phyloP scores from a whole-genome alignment of 2,888 invertebrate species.

The Ectobius pallidus region DNA sequence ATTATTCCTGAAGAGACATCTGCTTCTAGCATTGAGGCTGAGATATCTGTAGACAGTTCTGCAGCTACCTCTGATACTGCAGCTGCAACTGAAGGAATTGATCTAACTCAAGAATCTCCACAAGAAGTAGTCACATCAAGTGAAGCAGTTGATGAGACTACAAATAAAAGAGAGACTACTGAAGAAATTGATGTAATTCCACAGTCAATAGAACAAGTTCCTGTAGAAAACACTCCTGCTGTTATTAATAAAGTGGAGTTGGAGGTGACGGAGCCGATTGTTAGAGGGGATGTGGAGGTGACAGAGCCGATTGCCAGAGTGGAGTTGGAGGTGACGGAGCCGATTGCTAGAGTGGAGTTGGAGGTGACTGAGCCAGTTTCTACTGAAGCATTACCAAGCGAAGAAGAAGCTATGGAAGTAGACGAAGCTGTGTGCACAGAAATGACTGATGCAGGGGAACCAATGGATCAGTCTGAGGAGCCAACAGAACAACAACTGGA shows the following conservation, averaged over 20 bases:
- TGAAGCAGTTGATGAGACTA: not conserved
- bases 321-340: no score
- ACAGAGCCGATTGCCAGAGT: no score
- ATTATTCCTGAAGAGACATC: not conserved
- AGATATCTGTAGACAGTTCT: not conserved
- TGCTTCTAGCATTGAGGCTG: not conserved
- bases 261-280: no score
- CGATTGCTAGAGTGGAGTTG: no score
- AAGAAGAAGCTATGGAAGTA: slow-evolving; percentile 44
- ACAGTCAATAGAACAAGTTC: not conserved
- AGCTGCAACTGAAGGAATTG: not conserved
- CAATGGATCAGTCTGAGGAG: slow-evolving; percentile 44
- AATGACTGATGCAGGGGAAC: slow-evolving; percentile 41
- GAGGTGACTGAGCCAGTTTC: no score
- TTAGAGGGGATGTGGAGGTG: no score
- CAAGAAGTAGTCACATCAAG: not conserved
- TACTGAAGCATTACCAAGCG: no score
- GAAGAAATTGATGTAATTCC: not conserved
- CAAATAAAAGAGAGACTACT: not conserved
- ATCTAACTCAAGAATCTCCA: no score
- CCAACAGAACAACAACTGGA: slow-evolving; percentile 39
- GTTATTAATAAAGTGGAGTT: no score
- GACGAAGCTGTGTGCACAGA: slow-evolving; percentile 38
- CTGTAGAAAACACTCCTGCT: not conserved
- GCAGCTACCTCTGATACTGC: not conserved